Base-by-base conservation (phyloP, 2,113 vertebrate genomes). In the Syngnathus scovelli region DNA sequence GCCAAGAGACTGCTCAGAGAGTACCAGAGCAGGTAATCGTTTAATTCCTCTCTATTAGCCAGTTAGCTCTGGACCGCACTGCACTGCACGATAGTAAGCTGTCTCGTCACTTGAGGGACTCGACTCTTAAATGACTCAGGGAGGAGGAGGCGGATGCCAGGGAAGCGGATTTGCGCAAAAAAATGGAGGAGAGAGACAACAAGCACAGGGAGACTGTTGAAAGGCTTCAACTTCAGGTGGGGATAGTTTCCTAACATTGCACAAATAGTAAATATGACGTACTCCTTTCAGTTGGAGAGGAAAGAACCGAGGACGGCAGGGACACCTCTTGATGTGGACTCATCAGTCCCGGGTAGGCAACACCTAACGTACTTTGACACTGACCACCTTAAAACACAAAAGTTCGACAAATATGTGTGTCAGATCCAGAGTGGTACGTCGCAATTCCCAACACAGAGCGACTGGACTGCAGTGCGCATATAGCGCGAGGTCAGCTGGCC, bases 401-500 rank as follows among this genome's bases (percentile, higher is more conserved):
- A 19, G 46, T 15, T 18, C 2, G 46, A 19, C 16, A 15, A 5
- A 46, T 6, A 46, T 5, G 5, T 52, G 13, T 75, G 27, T 75
- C 66, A 64, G 81, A 69, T 78, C 58, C 83, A 78, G 89, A 89
- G 46, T 88, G 89, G 85, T 64, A 68, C 7, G 64, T 82, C 43
- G 80, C 87, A 72, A 89, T 95, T 67, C 93, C 92, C 5, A 81
- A 93, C 72, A 93, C 92, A 6, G 89, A 88, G 46, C 91, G 92
- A 67, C 86, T 96, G 61, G 94, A 96, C 83, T 93, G 90, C 74
- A 96, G 94, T 5, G 93, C 90, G 36, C 92, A 94, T 77, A 93
- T 91, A 83, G 94, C 94, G 76, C 92, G 92, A 90, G 93, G 93
- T 81, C 94, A 92, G 76, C 92, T 96, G 72, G 93, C 94, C 63